Base-by-base conservation (phyloP, 2,113 vertebrate genomes). In the Pterocles burchelli region DNA sequence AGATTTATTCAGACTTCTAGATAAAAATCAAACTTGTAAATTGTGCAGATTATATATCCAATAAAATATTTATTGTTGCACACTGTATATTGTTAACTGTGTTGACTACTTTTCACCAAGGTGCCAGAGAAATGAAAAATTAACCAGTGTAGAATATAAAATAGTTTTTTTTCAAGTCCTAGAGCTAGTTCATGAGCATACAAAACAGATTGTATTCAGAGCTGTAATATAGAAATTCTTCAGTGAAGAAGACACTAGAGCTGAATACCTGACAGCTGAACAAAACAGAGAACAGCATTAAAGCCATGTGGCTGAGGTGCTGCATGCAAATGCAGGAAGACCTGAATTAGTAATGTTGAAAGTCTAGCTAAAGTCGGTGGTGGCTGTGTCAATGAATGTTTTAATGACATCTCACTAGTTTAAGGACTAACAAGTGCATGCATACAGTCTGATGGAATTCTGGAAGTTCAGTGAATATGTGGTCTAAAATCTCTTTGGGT, bases 51-150 rank as follows among this genome's bases (percentile, higher is more conserved):
- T 97, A 96, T 94, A 97, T 91, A 95, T 48, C 91, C 63, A 97
- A 95, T 97, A 96, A 98, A 98, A 98, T 98, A 97, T 97, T 97
- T 97, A 96, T 96, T 88, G 88, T 92, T 94, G 85, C 82, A 88
- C 93, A 86, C 95, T 83, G 63, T 97, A 74, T 92, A 95, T 94
- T 97, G 90, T 95, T 98, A 97, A 92, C 97, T 89, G 78, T 90
- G 87, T 96, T 95, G 95, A 95, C 96, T 97, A 79, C 91, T 97
- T 90, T 97, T 98, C 90, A 94, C 86, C 45, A 91, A 95, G 93
- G 93, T 97, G 88, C 82, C 96, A 95, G 72, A n/a, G 89, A 95
- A 98, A 97, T 96, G 96, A 97, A 98, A 98, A 98, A 97, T 96
- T 97, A 98, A 97, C 85, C 75, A 89, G 54, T 49, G 55, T 52